Base-by-base conservation (phyloP, 2,888 invertebrate species). In the Euspilapteryx auroguttella region DNA sequence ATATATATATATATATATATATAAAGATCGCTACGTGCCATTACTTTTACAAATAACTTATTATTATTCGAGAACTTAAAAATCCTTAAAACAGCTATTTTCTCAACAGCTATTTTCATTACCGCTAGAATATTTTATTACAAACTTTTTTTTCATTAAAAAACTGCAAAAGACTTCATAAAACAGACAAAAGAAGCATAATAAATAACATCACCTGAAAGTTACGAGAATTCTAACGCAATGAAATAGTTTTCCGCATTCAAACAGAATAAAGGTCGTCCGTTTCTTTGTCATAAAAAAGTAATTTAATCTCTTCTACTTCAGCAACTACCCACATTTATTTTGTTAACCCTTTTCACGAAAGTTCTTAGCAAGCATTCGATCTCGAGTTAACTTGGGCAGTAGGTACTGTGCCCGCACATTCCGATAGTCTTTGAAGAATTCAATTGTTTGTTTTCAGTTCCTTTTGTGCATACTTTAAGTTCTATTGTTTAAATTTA, bases 261-360 rank as follows among this genome's bases (percentile, higher is more conserved):
- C 41, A 43, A 44, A 39, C 7, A 11, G 38, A 46, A 47, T 49
- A 46, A 39, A 43, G 42, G 46, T 48, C 37, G 39, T 33, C 38
- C 41, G 41, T 42, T 51, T 49, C 46, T 49, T 52, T 54, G 51
- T 47, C 47, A 50, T 53, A 48, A 46, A 53, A 58, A n/a, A n/a
- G 55, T 62, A 62, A 65, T 64, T 61, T 62, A 61, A 64, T 66
- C 49, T 61, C 41, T 44, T 53, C 47, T 54, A 47, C 51, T 64
- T 53, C 53, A 54, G 55, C 46, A 39, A 43, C 42, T 49, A 53
- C 46, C 45, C 49, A 41, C 41, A 41, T 55, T 44, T 51, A n/a
- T n/a, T n/a, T n/a, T 47, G 53, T 49, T 49, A 61, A 68, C 65
- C 69, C 68, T 69, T 68, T 62, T 69, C 59, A 59, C 49, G 48